Conservation (phyloP, 2,797 vertebrate genomes). For the Micrastur ruficollis region DNA sequence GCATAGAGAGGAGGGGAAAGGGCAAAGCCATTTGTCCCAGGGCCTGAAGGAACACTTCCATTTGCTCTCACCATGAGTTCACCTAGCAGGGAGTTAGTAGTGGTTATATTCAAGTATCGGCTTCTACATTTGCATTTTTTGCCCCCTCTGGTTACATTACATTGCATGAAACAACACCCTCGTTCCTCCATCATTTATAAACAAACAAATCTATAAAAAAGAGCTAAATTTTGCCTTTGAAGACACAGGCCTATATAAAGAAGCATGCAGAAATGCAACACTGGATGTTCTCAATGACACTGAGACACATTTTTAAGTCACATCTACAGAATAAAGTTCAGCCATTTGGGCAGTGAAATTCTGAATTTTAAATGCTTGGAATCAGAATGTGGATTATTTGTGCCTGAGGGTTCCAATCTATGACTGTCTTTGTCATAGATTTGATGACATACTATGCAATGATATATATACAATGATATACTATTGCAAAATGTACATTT, state of each 20-base stretch:
- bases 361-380: not conserved
- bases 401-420: not conserved
- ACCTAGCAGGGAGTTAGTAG: not conserved
- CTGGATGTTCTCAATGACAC: not conserved
- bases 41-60: not conserved
- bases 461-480: not conserved
- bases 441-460: too few species aligned
- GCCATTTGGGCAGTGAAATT: not conserved
- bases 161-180: not conserved
- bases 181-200: not conserved
- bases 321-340: not conserved
- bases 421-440: not conserved
- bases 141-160: not conserved
- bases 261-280: not conserved
- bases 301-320: not conserved
- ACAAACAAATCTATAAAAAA: not conserved
- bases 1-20: not conserved
- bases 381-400: not conserved
- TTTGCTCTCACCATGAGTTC: not conserved
- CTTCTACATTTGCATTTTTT: not conserved
- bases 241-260: not conserved
- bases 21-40: not conserved
- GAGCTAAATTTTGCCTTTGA: not conserved
- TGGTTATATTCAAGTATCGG: not conserved
- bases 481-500: conserved; percentile 1